These are phyloP conservation scores for Mylabris phalerata DNA, from an alignment of 1,140 invertebrate genomes.

Conservation along the genomic window DNA sequence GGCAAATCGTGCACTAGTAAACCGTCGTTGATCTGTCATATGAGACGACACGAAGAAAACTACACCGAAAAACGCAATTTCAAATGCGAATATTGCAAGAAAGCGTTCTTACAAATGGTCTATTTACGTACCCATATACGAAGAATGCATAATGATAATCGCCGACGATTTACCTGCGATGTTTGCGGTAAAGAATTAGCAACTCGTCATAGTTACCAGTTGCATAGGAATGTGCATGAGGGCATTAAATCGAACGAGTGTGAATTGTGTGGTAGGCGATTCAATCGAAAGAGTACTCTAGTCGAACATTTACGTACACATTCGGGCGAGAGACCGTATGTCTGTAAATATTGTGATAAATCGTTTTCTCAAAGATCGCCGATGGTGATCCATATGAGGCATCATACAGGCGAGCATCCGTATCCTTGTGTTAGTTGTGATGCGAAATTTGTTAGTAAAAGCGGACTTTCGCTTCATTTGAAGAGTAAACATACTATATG, in stretches of 20 bases:
- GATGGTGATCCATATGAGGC: conserved; percentile 40
- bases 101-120: conserved; percentile 35
- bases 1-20: neutral
- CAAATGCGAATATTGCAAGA: conserved; percentile 44
- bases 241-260: conserved; percentile 37
- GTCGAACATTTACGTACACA: conserved; percentile 70
- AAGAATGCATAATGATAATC: conserved; percentile 23
- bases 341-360: conserved; percentile 60
- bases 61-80: conserved; percentile 37
- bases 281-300: conserved; percentile 28
- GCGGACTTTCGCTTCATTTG: conserved; percentile 23
- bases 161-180: conserved; percentile 30
- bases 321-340: conserved; percentile 69
- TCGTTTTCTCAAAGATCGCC: conserved; percentile 43
- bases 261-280: conserved; percentile 28
- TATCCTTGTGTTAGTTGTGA: conserved; percentile 55
- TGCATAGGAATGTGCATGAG: conserved; percentile 32
- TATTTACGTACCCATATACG: conserved; percentile 28
- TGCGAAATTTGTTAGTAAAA: conserved; percentile 59
- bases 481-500: conserved; percentile 19
- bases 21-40: neutral
- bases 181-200: conserved; percentile 31
- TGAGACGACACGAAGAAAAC: neutral
- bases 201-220: conserved; percentile 28
- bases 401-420: conserved; percentile 55